Base-by-base conservation (phyloP, 1,140 invertebrate species). In the Antheraea mylitta region DNA sequence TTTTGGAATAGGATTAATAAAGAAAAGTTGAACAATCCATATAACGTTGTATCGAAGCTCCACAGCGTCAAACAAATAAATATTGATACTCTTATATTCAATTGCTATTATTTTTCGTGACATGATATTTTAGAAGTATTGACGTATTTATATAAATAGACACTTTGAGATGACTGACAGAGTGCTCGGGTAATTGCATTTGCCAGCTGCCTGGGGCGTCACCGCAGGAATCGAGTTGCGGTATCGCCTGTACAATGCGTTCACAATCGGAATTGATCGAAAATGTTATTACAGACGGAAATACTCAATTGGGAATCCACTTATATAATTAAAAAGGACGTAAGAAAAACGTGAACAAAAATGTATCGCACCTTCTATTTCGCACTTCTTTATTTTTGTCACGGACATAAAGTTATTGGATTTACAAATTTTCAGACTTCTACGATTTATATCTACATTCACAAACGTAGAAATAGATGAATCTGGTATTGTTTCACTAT, bases 111-210 rank as follows among this genome's bases (percentile, higher is more conserved):
- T 53, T 16, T 42, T 42, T 42, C 7, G 45, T 30, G 22, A 30
- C 22, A 30, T 30, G 1, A 30, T 30, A 30, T 30, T 30, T 30
- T 30, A 30, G 22, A 30, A 30, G 22, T 30, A 30, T 53, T 13
- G 9, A 16, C 13, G 16, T 53, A n/a, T 53, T 6, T 53, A 13
- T 53, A 6, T 53, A 53, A 13, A 13, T 53, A 53, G 45, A 16
- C 67, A 71, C 66, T 71, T 58, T 63, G 62, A 61, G 67, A 67
- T 65, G 61, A 58, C 58, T 53, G 66, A 69, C 76, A 72, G 76
- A 85, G 82, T 82, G 80, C 75, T 78, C 64, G 67, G 74, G 74
- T 85, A 85, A 85, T 85, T 82, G 72, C 76, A 83, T 83, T 82
- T 75, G 69, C 74, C 69, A 30, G 63, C 53, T 62, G 71, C 75